Percentiles rank a stretch among this genome's conserved stretches.
Evolutionary conservation across 2,113 vertebrate species (phyloP).

Genomic region (Neolamprologus cancellatus): DNA sequence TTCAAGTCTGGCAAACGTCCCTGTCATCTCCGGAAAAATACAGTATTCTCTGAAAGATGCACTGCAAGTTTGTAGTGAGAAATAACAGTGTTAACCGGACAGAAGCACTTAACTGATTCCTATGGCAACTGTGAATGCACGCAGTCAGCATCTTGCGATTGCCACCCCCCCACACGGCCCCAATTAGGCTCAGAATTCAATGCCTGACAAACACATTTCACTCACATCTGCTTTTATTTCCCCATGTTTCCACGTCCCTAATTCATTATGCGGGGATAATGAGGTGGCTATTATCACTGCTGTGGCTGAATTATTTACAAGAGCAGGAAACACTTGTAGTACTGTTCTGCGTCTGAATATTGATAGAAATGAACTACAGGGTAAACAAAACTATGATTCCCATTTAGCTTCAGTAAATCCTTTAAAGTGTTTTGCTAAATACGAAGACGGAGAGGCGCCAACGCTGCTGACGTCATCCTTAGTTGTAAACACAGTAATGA

Average conservation of each 20-base stretch:
- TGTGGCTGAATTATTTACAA: conserved; percentile 35
- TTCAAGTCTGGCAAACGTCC: neutral
- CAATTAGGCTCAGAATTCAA: conserved; percentile 1
- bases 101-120: conserved; percentile 4
- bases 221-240: neutral
- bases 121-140: conserved; percentile 19
- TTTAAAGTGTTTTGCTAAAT: neutral
- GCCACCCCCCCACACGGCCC: neutral
- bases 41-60: neutral
- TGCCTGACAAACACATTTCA: conserved; percentile 14
- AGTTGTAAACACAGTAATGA: neutral
- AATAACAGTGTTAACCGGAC: neutral
- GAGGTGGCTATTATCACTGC: conserved; percentile 18
- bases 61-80: neutral
- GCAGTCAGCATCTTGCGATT: neutral
- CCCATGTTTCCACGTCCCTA: conserved; percentile 4
- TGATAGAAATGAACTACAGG: neutral
- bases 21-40: neutral
- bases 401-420: neutral
- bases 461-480: neutral
- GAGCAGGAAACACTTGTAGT: conserved; percentile 16
- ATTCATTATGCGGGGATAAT: conserved; percentile 27
- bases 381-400: conserved; percentile 10
- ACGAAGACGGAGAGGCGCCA: neutral
- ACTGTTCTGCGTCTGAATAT: neutral